Evolutionary conservation across 2,113 vertebrate species (phyloP).

Genomic region (Engystomops pustulosus): DNA sequence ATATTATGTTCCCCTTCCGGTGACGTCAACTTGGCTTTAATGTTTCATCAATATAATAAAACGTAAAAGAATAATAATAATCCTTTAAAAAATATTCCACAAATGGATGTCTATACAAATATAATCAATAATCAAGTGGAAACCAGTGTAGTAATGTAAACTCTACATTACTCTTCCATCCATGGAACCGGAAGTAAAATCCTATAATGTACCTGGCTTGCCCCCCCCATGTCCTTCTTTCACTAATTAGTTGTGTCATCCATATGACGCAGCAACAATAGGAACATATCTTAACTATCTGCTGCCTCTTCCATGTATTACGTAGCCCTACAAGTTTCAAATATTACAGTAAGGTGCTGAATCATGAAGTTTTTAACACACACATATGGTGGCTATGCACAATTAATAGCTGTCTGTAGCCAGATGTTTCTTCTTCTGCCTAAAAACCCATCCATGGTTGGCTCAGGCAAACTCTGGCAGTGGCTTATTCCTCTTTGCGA

Average conservation of each 20-base stretch:
- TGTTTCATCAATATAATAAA: not conserved
- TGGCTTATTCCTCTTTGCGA: too few relatives aligned
- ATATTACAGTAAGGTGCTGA: not conserved
- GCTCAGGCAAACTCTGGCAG: too few relatives aligned
- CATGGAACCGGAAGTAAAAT: not conserved
- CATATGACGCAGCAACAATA: not conserved
- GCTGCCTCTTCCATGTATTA: not conserved
- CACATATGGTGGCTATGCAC: too few relatives aligned
- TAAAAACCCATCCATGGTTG: too few relatives aligned
- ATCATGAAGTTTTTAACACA: not conserved
- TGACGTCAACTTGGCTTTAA: not conserved
- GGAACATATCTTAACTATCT: not conserved
- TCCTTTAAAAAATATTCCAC: not conserved
- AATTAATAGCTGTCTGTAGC: too few relatives aligned
- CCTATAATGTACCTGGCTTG: not conserved
- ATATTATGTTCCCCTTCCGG: too few relatives aligned
- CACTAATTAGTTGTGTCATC: not conserved
- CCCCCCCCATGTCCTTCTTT: not conserved
- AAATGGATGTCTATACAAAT: not conserved
- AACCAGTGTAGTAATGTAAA: not conserved
- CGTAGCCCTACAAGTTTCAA: not conserved
- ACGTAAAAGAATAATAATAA: not conserved
- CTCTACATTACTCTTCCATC: too few relatives aligned
- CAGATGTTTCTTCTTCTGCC: too few relatives aligned
- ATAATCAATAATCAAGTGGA: not conserved